Conservation (phyloP, 2,797 vertebrate genomes). For the Syndactyla subalaris region DNA sequence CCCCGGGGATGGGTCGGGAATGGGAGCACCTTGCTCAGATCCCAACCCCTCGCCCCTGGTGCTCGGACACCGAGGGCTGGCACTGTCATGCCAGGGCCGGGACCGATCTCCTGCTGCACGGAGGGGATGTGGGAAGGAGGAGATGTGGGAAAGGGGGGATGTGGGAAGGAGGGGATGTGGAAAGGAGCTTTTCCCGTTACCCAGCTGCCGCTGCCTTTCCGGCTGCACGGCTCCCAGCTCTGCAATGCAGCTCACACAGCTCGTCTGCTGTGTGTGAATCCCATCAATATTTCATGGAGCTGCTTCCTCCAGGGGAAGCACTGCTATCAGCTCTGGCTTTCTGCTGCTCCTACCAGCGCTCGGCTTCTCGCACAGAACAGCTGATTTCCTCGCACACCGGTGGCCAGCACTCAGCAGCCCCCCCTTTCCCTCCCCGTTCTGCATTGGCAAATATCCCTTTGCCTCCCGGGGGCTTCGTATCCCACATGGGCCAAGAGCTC, state of each 20-base stretch:
- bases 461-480: not conserved
- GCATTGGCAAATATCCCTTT: fast-evolving
- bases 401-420: not conserved
- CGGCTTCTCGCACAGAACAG: not conserved
- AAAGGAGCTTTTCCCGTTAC: not conserved
- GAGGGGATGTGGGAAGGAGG: not conserved
- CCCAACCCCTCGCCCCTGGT: fast-evolving
- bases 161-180: not conserved
- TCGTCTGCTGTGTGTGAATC: conserved; percentile 38
- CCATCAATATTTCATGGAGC: conserved; percentile 73
- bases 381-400: not conserved
- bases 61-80: not conserved
- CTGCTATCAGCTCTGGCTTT: conserved; percentile 15
- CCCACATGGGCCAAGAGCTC: not conserved
- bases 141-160: not conserved
- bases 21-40: fast-evolving
- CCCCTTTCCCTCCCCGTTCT: too few relatives aligned
- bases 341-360: conserved; percentile 5
- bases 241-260: conserved; percentile 58
- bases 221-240: not conserved
- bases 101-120: fast-evolving
- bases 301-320: conserved; percentile 65
- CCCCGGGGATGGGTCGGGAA: fast-evolving
- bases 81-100: fast-evolving
- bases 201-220: not conserved